Percentiles rank a stretch among this genome's conserved stretches.
These are phyloP conservation scores for Pelecanus crispus DNA, from an alignment of 2,113 vertebrate species.

Conservation along the genomic window DNA sequence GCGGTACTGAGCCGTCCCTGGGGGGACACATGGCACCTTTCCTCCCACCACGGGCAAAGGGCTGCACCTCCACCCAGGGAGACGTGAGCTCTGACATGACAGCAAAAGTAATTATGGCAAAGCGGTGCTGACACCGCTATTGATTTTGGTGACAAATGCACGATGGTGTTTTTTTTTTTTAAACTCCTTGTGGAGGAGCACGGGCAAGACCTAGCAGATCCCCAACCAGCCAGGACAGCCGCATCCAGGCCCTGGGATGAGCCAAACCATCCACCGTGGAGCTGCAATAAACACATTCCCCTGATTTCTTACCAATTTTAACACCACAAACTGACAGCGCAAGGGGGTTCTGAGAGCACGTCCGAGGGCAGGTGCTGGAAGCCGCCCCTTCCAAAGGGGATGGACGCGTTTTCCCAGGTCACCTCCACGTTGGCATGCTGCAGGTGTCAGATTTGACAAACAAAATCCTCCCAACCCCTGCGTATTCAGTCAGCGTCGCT, in stretches of 20 bases:
- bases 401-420: accelerated
- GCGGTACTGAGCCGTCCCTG: neutral
- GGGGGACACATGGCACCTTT: neutral
- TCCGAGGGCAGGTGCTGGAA: neutral
- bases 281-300: neutral
- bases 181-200: neutral
- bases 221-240: neutral
- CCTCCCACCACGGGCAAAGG: neutral
- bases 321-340: neutral
- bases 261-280: neutral
- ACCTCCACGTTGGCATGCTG: neutral
- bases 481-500: neutral
- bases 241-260: neutral
- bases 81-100: neutral
- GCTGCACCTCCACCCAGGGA: neutral
- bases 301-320: neutral
- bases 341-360: neutral
- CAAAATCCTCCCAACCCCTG: neutral
- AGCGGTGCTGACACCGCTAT: neutral
- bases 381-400: neutral
- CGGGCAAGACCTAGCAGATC: neutral
- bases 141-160: neutral
- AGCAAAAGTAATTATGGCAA: neutral
- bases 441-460: neutral
- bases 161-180: neutral